Base-by-base conservation (phyloP, 2,113 vertebrate genomes). In the Brevimyrus niger region DNA sequence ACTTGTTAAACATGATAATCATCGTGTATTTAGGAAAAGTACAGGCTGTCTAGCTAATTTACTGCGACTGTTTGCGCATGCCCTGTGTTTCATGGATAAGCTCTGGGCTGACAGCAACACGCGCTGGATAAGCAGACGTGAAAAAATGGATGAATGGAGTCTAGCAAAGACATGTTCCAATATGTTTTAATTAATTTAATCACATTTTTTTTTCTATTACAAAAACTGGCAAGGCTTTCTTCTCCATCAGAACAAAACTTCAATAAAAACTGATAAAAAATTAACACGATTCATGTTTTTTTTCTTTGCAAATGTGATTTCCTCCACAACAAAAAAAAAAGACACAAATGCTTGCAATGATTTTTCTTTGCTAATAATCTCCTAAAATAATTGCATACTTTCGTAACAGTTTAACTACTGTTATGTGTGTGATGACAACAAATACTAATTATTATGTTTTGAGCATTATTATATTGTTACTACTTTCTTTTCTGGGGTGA, bases 341-440 rank as follows among this genome's bases (percentile, higher is more conserved):
- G 35, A 13, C 35, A 76, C 15, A 80, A 80, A 80, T 42, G 73
- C 35, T 42, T 38, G 35, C 73, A 80, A 80, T 38, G 13, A 42
- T 15, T 80, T 69, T 73, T 80, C 35, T 80, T 80, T 80, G 35
- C 73, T 80, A 80, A 80, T 80, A 80, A 80, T 80, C 73, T 42
- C 31, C 35, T 38, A 80, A 80, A 80, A 80, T 80, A 80, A 42
- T 80, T 80, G 15, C 35, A 17, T 80, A 80, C 35, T 38, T 80
- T 80, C 5, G 19, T 80, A 80, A 80, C 1, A 15, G 73, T 80
- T 73, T 80, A 80, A 80, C 31, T 80, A 80, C 35, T 19, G 31
- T 80, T 42, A 69, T 69, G 61, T 31, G 61, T 69, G 61, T 27
- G n/a, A 31, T 19, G 35, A 80, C 73, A 80, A 42, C 17, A 80